phyloP scores from a whole-genome alignment of 2,888 invertebrate species.

The Ferrisia virgata region DNA sequence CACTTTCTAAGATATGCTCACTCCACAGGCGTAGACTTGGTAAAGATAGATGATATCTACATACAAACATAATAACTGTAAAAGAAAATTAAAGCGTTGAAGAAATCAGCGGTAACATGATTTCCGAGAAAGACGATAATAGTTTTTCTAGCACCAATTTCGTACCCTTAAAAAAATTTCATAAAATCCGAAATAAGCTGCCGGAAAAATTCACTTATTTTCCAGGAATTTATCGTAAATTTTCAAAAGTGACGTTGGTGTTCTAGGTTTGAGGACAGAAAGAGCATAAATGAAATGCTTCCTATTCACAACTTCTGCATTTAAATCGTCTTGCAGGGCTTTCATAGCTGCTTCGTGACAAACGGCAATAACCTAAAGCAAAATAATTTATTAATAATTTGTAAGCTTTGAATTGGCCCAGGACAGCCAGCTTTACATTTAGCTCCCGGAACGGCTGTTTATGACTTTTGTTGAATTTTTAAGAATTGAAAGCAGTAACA shows the following conservation, averaged over 20 bases:
- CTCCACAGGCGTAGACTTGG: not conserved
- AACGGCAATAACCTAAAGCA: slow-evolving; percentile 63
- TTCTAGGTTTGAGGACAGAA: slow-evolving; percentile 70
- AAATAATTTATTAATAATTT: not conserved
- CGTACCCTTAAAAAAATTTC: not conserved
- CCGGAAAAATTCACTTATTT: not conserved
- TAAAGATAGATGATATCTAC: not conserved
- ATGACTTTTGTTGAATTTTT: too few relatives aligned
- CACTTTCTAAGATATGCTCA: not conserved
- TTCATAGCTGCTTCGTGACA: slow-evolving; percentile 88
- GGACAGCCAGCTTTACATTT: too few relatives aligned
- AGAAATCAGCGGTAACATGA: not conserved
- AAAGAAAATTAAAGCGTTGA: not conserved
- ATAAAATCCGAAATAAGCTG: not conserved
- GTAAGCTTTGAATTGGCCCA: too few relatives aligned
- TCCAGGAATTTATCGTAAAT: slow-evolving; percentile 67
- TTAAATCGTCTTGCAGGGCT: slow-evolving; percentile 66
- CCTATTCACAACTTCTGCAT: slow-evolving; percentile 62
- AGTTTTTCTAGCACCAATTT: not conserved
- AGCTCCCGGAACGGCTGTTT: too few relatives aligned
- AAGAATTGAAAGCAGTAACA: too few relatives aligned
- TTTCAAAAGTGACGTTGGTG: slow-evolving; percentile 65
- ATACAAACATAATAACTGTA: not conserved
- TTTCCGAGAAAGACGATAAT: not conserved
- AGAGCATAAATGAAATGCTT: slow-evolving; percentile 74